Evolutionary conservation across 2,888 invertebrate genomes (phyloP).

Genomic region (Drosophila bunnanda): DNA sequence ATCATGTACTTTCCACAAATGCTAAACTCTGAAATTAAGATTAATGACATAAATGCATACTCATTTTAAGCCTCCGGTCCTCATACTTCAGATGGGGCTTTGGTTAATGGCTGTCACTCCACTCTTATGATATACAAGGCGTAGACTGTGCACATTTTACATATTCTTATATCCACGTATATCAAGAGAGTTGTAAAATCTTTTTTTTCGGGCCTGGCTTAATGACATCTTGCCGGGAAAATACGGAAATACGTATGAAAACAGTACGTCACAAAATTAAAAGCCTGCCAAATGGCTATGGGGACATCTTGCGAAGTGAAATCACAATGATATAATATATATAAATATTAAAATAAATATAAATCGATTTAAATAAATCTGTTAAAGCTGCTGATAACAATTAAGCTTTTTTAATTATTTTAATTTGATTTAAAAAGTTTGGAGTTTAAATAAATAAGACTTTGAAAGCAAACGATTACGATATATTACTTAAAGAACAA

Average conservation of each 20-base stretch:
- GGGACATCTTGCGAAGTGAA: not conserved
- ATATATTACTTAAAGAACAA: not conserved
- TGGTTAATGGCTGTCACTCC: conserved; percentile 22
- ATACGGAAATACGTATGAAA: not conserved
- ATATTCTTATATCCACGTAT: not conserved
- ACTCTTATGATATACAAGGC: conserved; percentile 8
- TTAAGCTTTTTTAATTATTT: not conserved
- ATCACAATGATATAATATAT: not conserved
- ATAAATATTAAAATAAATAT: not conserved
- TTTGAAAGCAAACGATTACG: no score
- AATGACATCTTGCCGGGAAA: conserved; percentile 25
- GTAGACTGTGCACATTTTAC: not conserved
- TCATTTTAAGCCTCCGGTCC: not conserved
- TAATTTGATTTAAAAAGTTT: not conserved
- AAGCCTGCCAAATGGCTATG: not conserved
- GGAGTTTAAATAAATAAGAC: not conserved
- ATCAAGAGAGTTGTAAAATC: conserved; percentile 13
- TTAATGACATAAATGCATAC: conserved; percentile 14
- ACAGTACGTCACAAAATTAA: conserved; percentile 11
- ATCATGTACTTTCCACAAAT: not conserved
- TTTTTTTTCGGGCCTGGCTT: conserved; percentile 17
- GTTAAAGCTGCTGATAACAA: not conserved
- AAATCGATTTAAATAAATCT: not conserved
- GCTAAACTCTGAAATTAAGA: conserved; percentile 16
- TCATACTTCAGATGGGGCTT: conserved; percentile 1